Conservation (phyloP, 2,888 invertebrate genomes). For the Dynastes tityus region DNA sequence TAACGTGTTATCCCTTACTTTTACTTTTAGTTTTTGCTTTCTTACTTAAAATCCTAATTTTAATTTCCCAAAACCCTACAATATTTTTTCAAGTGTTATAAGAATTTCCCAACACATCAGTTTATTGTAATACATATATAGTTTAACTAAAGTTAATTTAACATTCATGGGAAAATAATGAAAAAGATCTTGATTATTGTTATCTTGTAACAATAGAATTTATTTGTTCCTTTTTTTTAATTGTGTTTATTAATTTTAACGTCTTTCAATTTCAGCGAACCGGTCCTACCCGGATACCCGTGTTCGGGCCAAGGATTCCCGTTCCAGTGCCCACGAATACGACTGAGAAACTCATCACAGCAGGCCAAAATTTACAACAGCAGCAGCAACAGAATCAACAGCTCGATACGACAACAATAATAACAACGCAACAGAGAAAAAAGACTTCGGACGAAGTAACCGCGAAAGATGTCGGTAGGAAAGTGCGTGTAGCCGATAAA, state of each 20-base stretch:
- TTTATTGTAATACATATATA: no score
- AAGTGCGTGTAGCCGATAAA: conserved; percentile 65
- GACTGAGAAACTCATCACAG: conserved; percentile 40
- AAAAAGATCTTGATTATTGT: no score
- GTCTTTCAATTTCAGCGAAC: conserved; percentile 60
- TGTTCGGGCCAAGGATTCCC: conserved; percentile 65
- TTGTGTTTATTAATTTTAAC: background rate
- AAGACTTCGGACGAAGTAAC: conserved; percentile 42
- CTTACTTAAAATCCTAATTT: no score
- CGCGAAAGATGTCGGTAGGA: conserved; percentile 63
- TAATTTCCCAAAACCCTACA: no score
- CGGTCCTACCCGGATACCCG: conserved; percentile 66
- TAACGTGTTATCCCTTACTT: no score
- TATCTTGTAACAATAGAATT: background rate
- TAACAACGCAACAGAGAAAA: conserved; percentile 22
- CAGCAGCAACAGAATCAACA: conserved; percentile 38
- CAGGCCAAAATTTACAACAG: conserved; percentile 29
- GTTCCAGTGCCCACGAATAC: conserved; percentile 53
- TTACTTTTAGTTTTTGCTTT: no score
- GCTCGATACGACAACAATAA: conserved; percentile 29
- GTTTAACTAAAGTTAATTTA: no score
- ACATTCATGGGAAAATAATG: no score
- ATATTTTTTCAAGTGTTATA: no score
- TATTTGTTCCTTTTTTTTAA: background rate
- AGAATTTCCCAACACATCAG: no score